Percentiles rank a stretch among this genome's conserved stretches.
Evolutionary conservation across 2,888 invertebrate genomes (phyloP).

Genomic region (Tortrix viridana): DNA sequence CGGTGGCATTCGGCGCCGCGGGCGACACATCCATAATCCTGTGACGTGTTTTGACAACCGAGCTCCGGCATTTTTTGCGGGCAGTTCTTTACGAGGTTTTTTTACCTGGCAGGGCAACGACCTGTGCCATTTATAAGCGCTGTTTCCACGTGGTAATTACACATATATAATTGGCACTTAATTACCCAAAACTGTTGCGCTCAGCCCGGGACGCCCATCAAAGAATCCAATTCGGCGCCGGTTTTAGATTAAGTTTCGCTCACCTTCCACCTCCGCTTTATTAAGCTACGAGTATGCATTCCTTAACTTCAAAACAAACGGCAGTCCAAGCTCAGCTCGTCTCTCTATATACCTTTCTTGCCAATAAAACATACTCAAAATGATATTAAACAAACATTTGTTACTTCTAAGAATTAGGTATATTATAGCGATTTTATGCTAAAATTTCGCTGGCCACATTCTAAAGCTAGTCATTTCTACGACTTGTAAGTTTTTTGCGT

Average conservation of each 20-base stretch:
- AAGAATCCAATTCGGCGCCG: slow-evolving; percentile 68
- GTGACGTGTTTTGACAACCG: slow-evolving; percentile 79
- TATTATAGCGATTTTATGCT: slow-evolving; percentile 10
- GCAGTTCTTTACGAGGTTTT: slow-evolving; percentile 62
- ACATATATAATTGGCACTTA: slow-evolving; percentile 70
- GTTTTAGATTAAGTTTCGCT: slow-evolving; percentile 66
- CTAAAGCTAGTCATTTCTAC: slow-evolving; percentile 61
- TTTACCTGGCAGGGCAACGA: slow-evolving; percentile 62
- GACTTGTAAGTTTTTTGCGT: slow-evolving; percentile 49
- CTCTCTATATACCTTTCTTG: slow-evolving; percentile 74
- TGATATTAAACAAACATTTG: slow-evolving; percentile 26
- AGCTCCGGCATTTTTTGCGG: slow-evolving; percentile 60
- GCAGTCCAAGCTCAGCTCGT: slow-evolving; percentile 48
- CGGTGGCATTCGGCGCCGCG: slow-evolving; percentile 54
- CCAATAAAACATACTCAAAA: slow-evolving; percentile 57
- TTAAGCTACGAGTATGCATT: slow-evolving; percentile 20
- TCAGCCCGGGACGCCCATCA: slow-evolving; percentile 57
- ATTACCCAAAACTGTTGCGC: slow-evolving; percentile 74
- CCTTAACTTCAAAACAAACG: slow-evolving; percentile 11
- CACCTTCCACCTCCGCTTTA: slow-evolving; percentile 55
- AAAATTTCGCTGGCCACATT: slow-evolving; percentile 34
- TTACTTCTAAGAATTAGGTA: slow-evolving; percentile 16
- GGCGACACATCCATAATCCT: slow-evolving; percentile 79
- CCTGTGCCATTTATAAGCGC: slow-evolving; percentile 58
- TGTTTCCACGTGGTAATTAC: slow-evolving; percentile 78